Evolutionary conservation across 2,888 invertebrate species (phyloP), one percentile per base, ranked within the genome.

Genomic region (Drosophila pegasa): DNA sequence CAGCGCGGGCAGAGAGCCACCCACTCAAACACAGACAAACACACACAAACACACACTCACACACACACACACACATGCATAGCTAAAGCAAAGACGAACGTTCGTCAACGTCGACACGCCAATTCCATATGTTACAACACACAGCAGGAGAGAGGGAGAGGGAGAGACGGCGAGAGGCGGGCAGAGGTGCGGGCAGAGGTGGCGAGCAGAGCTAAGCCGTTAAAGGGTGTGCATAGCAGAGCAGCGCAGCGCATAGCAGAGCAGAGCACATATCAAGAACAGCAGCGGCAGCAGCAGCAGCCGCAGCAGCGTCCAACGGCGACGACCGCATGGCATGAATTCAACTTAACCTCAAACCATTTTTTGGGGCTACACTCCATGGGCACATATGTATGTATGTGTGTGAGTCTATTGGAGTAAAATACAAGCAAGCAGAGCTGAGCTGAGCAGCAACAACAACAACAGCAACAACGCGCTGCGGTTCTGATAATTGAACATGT

Each of bases 21-120:
- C 43, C 50, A 59, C 47, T 7, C 52, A 33, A 27, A 54, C 50
- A 58, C 16, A 54, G 45, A 45, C 57, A 43, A 18, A 38, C 33
- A 50, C 38, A 18, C 38, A 9, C 37, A 33, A n/a, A 45, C 57
- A 43, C 22, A 38, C 33, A 50, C 38, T n/a, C 38, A 9, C 37
- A 33, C 45, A 5, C n/a, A 12, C 37, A 27, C 20, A 43, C 35
- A 14, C 35, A 52, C 33, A 48, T 22, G 7, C 33, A 33, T 22
- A 51, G 35, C 16, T 16, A 16, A 51, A 27, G 37, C 51, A 40
- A 45, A 68, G 77, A 79, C 68, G 43, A 60, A 43, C 40, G 33
- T 65, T 80, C 88, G 86, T 86, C 86, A 82, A 54, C 71, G 78
- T 83, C 87, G 87, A 80, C 84, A 85, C 88, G 84, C 88, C 88